Base-by-base conservation (phyloP, 2,113 vertebrate genomes). In the Corydoras maculifer region DNA sequence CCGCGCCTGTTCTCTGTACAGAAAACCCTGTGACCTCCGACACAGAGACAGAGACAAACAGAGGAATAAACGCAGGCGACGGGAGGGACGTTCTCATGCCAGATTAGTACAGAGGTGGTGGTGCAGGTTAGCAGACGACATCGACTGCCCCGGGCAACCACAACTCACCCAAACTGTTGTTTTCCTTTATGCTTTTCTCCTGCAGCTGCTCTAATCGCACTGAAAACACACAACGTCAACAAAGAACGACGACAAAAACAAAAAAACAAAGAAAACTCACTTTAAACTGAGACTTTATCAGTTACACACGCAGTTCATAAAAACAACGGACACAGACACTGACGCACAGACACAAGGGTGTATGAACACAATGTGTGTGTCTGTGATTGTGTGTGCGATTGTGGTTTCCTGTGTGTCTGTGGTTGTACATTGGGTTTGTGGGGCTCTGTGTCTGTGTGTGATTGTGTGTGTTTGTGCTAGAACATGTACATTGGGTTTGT, bases 161-260 rank as follows among this genome's bases (percentile, higher is more conserved):
- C 68, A 74, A 98, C 96, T 94, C 95, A 97, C 95, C 95, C 88
- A 97, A 88, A 78, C 93, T 95, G 93, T 89, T 94, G 93, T 93
- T 94, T 87, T 97, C 94, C 91, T 97, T 97, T 86, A 94, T 89
- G 89, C 92, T 94, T 95, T 97, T 98, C 91, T 97, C 95, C 75
- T 99, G 95, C 75, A 98, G 93, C 83, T 98, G 93, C 81, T 96
- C 95, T 95, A 99, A 97, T 81, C 94, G 93, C 86, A 97, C 96
- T 98, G 93, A 77, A 92, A 90, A 75, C 90, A 87, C 92, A 85
- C 88, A 89, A 7, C 31, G 85, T 83, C 77, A 86, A 87, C 88
- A 85, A 88, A 85, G 89, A 83, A 82, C 88, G 85, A 88, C 83
- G 82, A 87, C 88, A 86, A 79, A 49, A 30, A 69, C 62, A 50